These are phyloP conservation scores for Acrocephalus arundinaceus DNA, from an alignment of 2,113 vertebrate genomes.

Conservation along the genomic window DNA sequence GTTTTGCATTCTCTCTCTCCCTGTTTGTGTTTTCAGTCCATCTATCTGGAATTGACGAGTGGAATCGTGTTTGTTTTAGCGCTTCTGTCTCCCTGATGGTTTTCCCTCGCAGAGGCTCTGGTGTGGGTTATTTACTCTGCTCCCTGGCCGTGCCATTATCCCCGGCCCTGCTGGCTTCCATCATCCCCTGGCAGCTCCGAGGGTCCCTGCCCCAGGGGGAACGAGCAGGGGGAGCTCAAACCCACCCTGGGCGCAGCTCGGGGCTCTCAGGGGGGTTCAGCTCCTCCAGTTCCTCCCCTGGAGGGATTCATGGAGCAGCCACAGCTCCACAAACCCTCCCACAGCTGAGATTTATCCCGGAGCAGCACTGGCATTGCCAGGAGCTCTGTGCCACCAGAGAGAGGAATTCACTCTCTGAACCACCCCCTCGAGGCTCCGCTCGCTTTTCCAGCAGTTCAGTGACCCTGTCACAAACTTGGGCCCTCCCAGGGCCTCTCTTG, in stretches of 20 bases:
- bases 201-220: neutral
- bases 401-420: neutral
- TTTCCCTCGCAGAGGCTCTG: neutral
- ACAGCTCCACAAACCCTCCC: neutral
- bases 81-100: slow-evolving; percentile 23
- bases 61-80: slow-evolving; percentile 32
- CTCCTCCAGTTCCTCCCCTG: neutral
- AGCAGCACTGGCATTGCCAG: neutral
- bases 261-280: neutral
- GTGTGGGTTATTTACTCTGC: neutral
- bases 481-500: neutral
- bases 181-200: neutral
- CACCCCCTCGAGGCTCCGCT: neutral
- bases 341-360: neutral
- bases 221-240: neutral
- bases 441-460: neutral
- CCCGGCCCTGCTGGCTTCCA: neutral
- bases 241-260: neutral
- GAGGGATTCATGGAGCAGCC: neutral
- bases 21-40: neutral
- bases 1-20: neutral
- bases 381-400: neutral
- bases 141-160: neutral
- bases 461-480: neutral
- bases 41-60: neutral